Conservation (phyloP, 2,888 invertebrate species). For the Malacosoma neustria region DNA sequence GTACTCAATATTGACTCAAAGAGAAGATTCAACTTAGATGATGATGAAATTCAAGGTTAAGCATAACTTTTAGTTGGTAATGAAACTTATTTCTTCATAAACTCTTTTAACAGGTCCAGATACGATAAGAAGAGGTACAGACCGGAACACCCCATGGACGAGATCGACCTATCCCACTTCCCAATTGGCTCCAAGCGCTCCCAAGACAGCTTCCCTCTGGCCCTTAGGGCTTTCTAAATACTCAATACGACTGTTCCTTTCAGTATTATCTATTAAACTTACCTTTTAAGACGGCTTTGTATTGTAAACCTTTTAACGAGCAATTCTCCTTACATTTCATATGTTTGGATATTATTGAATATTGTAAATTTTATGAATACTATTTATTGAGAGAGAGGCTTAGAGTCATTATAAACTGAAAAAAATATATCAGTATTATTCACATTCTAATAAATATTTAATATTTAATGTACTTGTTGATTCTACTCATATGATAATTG, state of each 20-base stretch:
- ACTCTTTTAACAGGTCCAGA: constrained; percentile 23
- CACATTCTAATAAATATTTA: constrained; percentile 14
- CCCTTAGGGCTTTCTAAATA: background rate
- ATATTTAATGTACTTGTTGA: constrained; percentile 26
- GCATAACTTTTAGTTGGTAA: no score
- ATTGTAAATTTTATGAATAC: background rate
- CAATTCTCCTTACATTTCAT: background rate
- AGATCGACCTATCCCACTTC: constrained; percentile 60
- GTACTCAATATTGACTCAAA: no score
- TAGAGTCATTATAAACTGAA: constrained; percentile 23
- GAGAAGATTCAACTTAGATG: no score
- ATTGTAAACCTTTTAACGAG: background rate
- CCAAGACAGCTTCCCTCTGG: constrained; percentile 19
- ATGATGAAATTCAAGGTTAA: no score
- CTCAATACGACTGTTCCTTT: no score
- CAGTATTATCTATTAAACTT: no score
- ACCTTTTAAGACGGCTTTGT: background rate
- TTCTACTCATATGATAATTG: constrained; percentile 18
- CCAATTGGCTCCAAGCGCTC: constrained; percentile 60
- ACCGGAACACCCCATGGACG: constrained; percentile 61
- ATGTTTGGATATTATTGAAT: background rate
- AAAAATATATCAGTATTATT: constrained; percentile 20
- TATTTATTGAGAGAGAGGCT: constrained; percentile 40
- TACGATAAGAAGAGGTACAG: constrained; percentile 50
- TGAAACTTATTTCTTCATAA: no score